Evolutionary conservation across 2,797 vertebrate species (phyloP).

Genomic region (Rhadinocentrus ornatus): DNA sequence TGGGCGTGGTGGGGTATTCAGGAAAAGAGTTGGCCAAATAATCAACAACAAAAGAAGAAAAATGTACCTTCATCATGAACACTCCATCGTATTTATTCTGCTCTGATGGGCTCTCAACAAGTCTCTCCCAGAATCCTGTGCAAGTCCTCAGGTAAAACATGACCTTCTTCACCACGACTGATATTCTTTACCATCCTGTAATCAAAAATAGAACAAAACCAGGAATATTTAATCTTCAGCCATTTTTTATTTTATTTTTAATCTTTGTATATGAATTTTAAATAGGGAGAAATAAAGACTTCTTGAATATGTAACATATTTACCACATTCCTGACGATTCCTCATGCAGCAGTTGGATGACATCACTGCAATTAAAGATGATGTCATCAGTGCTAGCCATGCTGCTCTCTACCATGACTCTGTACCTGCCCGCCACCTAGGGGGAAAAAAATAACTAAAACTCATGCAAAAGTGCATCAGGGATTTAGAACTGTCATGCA

Average conservation of each 20-base stretch:
- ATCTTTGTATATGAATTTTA: background rate
- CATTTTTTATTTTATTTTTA: background rate
- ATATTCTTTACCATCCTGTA: slow-evolving; percentile 90
- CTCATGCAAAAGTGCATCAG: background rate
- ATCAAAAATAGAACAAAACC: background rate
- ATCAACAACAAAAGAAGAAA: slow-evolving; percentile 11
- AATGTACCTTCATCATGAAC: slow-evolving; percentile 5
- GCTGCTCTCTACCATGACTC: slow-evolving; percentile 88
- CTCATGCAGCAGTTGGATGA: slow-evolving; percentile 88
- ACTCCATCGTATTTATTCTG: slow-evolving; percentile 21
- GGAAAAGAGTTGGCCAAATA: background rate
- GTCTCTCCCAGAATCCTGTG: slow-evolving; percentile 87
- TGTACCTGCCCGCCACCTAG: slow-evolving; percentile 89
- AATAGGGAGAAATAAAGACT: background rate
- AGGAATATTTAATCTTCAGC: background rate
- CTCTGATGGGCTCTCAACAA: slow-evolving; percentile 65
- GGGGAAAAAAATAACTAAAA: background rate
- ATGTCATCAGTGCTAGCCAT: slow-evolving; percentile 88
- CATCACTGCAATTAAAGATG: slow-evolving; percentile 89
- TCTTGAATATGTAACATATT: background rate
- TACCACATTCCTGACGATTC: slow-evolving; percentile 88
- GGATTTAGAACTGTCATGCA: too few relatives aligned
- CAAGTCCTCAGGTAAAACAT: slow-evolving; percentile 85
- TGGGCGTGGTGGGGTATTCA: slow-evolving; percentile 4
- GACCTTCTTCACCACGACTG: slow-evolving; percentile 89